Base-by-base conservation (phyloP, 64 coral and sea anemone genomes). In the Montipora efflorescens region DNA sequence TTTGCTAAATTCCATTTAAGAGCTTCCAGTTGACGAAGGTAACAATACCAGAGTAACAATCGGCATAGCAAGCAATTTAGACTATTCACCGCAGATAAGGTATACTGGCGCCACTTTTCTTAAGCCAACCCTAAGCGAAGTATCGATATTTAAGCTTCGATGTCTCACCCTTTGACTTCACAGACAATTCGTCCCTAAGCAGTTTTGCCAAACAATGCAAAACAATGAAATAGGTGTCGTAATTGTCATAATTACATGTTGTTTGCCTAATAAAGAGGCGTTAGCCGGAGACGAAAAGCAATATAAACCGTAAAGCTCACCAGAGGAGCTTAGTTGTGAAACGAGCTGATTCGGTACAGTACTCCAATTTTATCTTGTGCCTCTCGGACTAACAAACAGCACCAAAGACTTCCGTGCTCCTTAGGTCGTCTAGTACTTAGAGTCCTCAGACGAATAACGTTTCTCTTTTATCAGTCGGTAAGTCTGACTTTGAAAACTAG, bases 61-160 rank as follows among this genome's bases (percentile, higher is more conserved):
- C 62, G 10, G 46, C 46, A 25, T 48, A 0, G 67, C 70, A 47
- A 51, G 45, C 82, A 69, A 83, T 86, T 86, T 44, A 71, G 16
- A n/a, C 59, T 68, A 83, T 86, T 86, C 66, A 71, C 44, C 45
- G 66, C 82, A 67, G 66, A 47, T 16, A 11, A 64, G 67, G 53
- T 57, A 11, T 18, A 7, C 7, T 14, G 82, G 82, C 82, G 82
- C 62, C 82, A 86, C 8, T 4, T 21, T 67, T 86, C 82, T 50
- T 20, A 15, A 8, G 19, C 61, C 8, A 47, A 36, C 13, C 12
- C 44, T 25, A 45, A 44, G 23, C 25, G 74, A 83, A 66, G 82
- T 49, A 71, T 20, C 82, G 43, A 86, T 86, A 83, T 83, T 67
- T 67, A 19, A 83, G 64, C 62, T 71, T 78, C 28, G 67, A 86